Evolutionary conservation across 2,797 vertebrate species (phyloP).

Genomic region (Notolabrus celidotus): DNA sequence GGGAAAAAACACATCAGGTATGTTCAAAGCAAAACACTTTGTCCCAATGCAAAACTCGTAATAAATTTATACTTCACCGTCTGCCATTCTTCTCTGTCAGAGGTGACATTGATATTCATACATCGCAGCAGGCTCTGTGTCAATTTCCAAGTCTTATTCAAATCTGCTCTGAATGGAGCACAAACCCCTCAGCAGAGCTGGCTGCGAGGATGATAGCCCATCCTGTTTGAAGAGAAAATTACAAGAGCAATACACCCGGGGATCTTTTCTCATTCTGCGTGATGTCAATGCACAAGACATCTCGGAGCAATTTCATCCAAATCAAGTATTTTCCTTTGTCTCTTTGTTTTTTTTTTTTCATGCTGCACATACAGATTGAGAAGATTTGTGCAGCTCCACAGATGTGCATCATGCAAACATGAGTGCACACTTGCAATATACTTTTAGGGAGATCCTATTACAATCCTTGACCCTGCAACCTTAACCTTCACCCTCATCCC

Average conservation of each 20-base stretch:
- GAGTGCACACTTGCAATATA: slow-evolving; percentile 44
- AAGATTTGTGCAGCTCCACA: slow-evolving; percentile 16
- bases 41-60: slow-evolving; percentile 62
- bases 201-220: slow-evolving; percentile 73
- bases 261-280: slow-evolving; percentile 63
- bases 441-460: slow-evolving; percentile 66
- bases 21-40: slow-evolving; percentile 64
- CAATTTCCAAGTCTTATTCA: slow-evolving; percentile 80
- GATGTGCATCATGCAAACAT: slow-evolving; percentile 18
- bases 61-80: slow-evolving; percentile 75
- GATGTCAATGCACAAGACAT: slow-evolving; percentile 60
- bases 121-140: slow-evolving; percentile 73
- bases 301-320: slow-evolving; percentile 54
- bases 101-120: slow-evolving; percentile 84
- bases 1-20: slow-evolving; percentile 14
- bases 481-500: slow-evolving; percentile 65
- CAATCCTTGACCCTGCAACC: slow-evolving; percentile 56
- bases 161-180: slow-evolving; percentile 72
- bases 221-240: slow-evolving; percentile 81
- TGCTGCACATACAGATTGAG: slow-evolving; percentile 16
- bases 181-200: slow-evolving; percentile 66
- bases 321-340: slow-evolving; percentile 46
- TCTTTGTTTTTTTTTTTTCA: slow-evolving; percentile 33
- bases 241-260: slow-evolving; percentile 70
- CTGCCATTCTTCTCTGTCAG: slow-evolving; percentile 63